Conservation (phyloP, 1,140 invertebrate species). For the Lasioglossum albipes region DNA sequence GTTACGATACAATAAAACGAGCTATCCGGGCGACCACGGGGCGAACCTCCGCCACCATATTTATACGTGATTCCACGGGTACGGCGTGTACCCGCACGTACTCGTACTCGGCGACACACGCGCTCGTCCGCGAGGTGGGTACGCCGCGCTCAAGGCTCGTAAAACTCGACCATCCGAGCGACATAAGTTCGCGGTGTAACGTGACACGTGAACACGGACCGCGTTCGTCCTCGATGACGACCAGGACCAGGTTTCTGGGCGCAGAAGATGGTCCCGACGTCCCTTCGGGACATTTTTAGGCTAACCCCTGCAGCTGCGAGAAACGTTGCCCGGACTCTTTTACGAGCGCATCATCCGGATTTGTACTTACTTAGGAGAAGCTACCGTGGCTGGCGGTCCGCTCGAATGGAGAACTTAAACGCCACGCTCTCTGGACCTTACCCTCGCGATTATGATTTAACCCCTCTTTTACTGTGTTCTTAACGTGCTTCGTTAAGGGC, state of each 20-base stretch:
- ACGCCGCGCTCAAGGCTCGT: constrained; percentile 53
- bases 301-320: background rate
- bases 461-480: background rate
- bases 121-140: constrained; percentile 17
- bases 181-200: constrained; percentile 67
- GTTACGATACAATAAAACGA: constrained; percentile 73
- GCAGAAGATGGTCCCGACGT: background rate
- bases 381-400: constrained; percentile 44
- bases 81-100: constrained; percentile 12
- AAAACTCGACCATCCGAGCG: constrained; percentile 70
- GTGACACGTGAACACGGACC: constrained; percentile 58
- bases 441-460: constrained; percentile 30
- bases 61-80: constrained; percentile 42
- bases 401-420: constrained; percentile 28
- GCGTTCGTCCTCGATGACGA: constrained; percentile 29
- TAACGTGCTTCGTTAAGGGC: too few species aligned
- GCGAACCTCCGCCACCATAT: constrained; percentile 25
- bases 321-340: constrained; percentile 60
- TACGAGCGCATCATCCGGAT: constrained; percentile 73
- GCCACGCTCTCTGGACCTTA: background rate
- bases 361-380: constrained; percentile 74
- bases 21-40: constrained; percentile 35
- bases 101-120: constrained; percentile 4
- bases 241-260: background rate
- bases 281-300: constrained; percentile 46